phyloP scores from a whole-genome alignment of 2,888 invertebrate species.

The Cephus pygmeus region DNA sequence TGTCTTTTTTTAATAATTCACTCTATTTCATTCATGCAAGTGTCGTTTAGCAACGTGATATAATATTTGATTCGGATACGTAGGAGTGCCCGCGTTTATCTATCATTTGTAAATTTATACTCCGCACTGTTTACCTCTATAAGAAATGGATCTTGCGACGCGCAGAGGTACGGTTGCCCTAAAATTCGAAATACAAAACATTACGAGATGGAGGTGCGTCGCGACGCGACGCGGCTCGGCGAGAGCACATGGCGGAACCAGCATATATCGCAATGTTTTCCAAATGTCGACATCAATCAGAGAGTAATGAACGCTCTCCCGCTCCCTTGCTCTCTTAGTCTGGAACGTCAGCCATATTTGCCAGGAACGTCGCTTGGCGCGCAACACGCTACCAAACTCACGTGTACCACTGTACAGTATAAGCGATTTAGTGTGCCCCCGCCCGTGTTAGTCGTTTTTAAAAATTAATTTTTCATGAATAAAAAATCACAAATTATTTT shows the following conservation, averaged over 20 bases:
- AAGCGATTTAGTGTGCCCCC: background rate
- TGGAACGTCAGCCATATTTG: background rate
- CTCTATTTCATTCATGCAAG: background rate
- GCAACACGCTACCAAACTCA: background rate
- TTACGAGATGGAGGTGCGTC: background rate
- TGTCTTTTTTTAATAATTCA: background rate
- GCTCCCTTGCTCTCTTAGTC: background rate
- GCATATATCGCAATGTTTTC: conserved; percentile 72
- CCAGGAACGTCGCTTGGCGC: background rate
- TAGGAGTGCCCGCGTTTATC: background rate
- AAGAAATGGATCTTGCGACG: background rate
- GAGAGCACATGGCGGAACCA: background rate
- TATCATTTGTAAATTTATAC: background rate
- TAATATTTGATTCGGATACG: background rate
- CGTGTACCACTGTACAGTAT: background rate
- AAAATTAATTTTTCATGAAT: background rate
- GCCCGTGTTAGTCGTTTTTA: background rate
- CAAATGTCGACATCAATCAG: conserved; percentile 60
- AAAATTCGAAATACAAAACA: background rate
- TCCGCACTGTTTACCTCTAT: background rate
- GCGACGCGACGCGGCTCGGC: background rate
- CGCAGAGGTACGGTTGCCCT: background rate
- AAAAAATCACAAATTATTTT: background rate
- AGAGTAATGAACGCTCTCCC: conserved; percentile 36
- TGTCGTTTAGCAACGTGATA: background rate